These are phyloP conservation scores for Sinocyclocheilus grahami DNA, from an alignment of 2,113 vertebrate genomes.

Conservation along the genomic window DNA sequence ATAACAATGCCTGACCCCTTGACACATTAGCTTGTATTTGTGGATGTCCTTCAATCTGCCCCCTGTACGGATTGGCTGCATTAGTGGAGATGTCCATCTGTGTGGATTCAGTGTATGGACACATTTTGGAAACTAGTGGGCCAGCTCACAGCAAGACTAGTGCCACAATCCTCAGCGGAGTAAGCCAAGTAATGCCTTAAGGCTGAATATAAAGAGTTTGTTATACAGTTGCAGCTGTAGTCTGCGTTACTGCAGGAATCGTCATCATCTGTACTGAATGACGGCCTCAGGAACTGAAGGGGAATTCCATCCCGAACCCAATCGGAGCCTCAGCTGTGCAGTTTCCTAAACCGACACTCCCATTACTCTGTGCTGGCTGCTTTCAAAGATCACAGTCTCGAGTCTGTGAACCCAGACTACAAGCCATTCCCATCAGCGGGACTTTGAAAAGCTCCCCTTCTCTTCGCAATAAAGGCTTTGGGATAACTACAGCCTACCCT, in stretches of 20 bases:
- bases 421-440: constrained; percentile 1
- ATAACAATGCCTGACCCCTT: constrained; percentile 7
- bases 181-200: neutral
- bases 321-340: neutral
- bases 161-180: neutral
- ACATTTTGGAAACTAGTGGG: constrained; percentile 67
- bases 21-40: neutral
- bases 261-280: constrained; percentile 4
- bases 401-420: constrained; percentile 18
- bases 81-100: constrained; percentile 47
- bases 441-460: constrained; percentile 7
- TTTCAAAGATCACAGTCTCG: neutral
- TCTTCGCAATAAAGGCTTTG: neutral
- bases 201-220: neutral
- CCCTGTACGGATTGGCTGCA: constrained; percentile 4
- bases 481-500: neutral
- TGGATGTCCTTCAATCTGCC: constrained; percentile 11
- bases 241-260: neutral
- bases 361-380: neutral
- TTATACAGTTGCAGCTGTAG: constrained; percentile 4
- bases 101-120: constrained; percentile 53
- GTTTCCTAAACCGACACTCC: neutral
- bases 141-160: constrained; percentile 41
- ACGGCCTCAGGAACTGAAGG: neutral
- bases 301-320: neutral